Base-by-base conservation (phyloP, 2,888 invertebrate genomes). In the Tenthredo scrophulariae region DNA sequence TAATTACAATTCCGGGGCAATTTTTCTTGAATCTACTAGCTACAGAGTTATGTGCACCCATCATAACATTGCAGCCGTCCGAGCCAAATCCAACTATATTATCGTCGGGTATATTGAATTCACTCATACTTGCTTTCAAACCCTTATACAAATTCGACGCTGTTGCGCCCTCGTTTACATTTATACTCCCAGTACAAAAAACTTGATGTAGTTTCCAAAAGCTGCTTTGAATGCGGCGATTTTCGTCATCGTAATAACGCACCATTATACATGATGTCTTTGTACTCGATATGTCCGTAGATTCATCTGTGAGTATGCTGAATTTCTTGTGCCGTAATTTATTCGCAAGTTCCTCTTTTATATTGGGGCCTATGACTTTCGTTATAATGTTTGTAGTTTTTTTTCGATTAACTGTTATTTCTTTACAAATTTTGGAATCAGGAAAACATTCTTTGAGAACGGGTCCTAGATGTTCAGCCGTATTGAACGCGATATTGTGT, bases 81-180 rank as follows among this genome's bases (percentile, higher is more conserved):
- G 87, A 88, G 15, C 79, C 88, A 85, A 91, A 92, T 1, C 91
- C 91, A 80, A 91, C 88, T 7, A 91, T 87, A 84, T 91, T 90
- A 33, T 87, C 84, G n/a, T 87, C 86, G 0, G 85, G 50, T 37
- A 89, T 80, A 1, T 65, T 79, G 22, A 50, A 58, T 50, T 87
- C 85, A 18, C 26, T 54, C 46, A 90, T 88, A 1, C 86, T 86
- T 5, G 33, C 50, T 10, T 70, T 67, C 10, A 89, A 77, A 37
- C 72, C 84, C 0, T 84, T 65, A 85, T 82, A 88, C 13, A 88
- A 43, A 50, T 86, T 86, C 58, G 85, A 86, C 7, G 88, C 87
- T 58, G 85, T 85, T 10, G 87, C 88, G 46, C 26, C 40, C 22
- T 74, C 84, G 22, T 74, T 86, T 37, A 87, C 79, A n/a, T 84